A percentile compares a stretch with the other conserved stretches of the same genome.
Conservation (phyloP, 2,113 vertebrate genomes). For the Alexandromys fortis region DNA sequence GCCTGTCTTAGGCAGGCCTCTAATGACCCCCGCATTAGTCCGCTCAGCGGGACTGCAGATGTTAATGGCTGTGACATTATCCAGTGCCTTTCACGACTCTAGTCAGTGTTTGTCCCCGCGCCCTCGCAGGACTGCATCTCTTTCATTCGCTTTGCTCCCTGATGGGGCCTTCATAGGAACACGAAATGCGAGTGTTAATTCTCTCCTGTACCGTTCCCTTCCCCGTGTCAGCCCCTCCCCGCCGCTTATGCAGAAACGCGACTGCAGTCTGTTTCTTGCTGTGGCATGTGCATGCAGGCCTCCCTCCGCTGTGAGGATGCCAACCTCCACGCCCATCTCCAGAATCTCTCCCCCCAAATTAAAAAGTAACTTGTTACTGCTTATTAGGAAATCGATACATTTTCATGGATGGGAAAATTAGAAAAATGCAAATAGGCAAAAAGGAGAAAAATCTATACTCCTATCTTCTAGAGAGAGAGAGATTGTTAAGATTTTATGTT, state of each 20-base stretch:
- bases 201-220: not conserved
- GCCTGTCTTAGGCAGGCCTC: slow-evolving; percentile 31
- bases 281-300: not conserved
- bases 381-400: slow-evolving; percentile 65
- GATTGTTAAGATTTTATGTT: slow-evolving; percentile 1
- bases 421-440: slow-evolving; percentile 56
- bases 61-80: slow-evolving; percentile 72
- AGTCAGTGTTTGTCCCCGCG: slow-evolving; percentile 17
- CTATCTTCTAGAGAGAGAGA: slow-evolving; percentile 53
- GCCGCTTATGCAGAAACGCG: not conserved
- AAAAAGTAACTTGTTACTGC: slow-evolving; percentile 42
- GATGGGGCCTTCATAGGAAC: slow-evolving; percentile 26
- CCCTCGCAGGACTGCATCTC: not conserved
- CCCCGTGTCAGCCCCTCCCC: too few relatives aligned
- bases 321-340: not conserved
- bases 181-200: not conserved
- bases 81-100: slow-evolving; percentile 53
- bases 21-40: slow-evolving; percentile 67
- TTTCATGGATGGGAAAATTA: slow-evolving; percentile 64
- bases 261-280: not conserved
- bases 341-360: slow-evolving; percentile 21
- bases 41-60: slow-evolving; percentile 57
- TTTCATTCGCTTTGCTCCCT: not conserved
- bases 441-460: slow-evolving; percentile 63
- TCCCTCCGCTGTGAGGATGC: too few relatives aligned